Evolutionary conservation across 2,888 invertebrate genomes (phyloP).

Genomic region (Tetheella fluctuosa): DNA sequence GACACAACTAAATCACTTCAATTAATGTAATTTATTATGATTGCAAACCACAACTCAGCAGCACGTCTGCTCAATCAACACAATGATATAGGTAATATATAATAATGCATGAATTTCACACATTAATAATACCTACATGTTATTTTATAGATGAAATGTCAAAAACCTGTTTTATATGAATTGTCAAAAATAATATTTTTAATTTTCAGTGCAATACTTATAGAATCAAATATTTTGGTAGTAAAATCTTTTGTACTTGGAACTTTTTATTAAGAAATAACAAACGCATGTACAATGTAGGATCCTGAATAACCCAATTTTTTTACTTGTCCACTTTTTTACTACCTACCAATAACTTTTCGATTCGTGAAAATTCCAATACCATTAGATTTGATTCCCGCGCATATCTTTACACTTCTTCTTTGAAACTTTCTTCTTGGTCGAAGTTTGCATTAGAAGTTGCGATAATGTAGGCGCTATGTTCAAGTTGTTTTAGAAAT

Average conservation of each 20-base stretch:
- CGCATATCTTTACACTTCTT: constrained; percentile 77
- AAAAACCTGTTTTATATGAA: constrained; percentile 32
- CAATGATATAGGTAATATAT: no score
- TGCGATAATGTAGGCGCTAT: constrained; percentile 81
- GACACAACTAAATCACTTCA: constrained; percentile 53
- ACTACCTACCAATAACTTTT: constrained; percentile 60
- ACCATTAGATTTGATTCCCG: constrained; percentile 75
- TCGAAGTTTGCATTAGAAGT: constrained; percentile 80
- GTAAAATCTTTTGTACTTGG: constrained; percentile 44
- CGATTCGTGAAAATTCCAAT: constrained; percentile 82
- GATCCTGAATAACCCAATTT: constrained; percentile 57
- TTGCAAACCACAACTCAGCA: constrained; percentile 57
- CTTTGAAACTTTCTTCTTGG: constrained; percentile 77
- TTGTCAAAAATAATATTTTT: constrained; percentile 23
- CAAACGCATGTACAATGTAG: constrained; percentile 70
- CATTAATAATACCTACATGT: constrained; percentile 48
- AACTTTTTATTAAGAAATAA: constrained; percentile 53
- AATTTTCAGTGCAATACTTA: constrained; percentile 48
- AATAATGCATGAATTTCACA: constrained; percentile 71
- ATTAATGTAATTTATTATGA: constrained; percentile 54
- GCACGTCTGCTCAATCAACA: constrained; percentile 68
- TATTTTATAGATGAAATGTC: constrained; percentile 35
- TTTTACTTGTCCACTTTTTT: constrained; percentile 48
- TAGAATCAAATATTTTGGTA: constrained; percentile 44
- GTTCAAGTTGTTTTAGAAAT: constrained; percentile 77